A percentile compares a stretch with the other conserved stretches of the same genome.
phyloP scores from a whole-genome alignment of 2,113 vertebrate genomes.

The Okapia johnstoni region DNA sequence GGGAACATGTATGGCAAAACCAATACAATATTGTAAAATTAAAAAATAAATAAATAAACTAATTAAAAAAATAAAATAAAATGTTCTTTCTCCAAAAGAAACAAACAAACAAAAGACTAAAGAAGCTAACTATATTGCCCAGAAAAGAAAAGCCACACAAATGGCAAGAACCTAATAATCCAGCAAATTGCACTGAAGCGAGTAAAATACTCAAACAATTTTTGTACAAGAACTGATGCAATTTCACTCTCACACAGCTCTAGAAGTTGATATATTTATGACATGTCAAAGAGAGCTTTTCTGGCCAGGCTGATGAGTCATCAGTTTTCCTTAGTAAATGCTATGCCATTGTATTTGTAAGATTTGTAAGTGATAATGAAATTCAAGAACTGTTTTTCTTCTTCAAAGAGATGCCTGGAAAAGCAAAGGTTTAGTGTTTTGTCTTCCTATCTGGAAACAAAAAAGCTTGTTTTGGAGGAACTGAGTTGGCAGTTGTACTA shows the following conservation, averaged over 20 bases:
- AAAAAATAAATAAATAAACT: too few relatives aligned
- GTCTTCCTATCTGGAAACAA: not conserved
- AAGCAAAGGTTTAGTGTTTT: not conserved
- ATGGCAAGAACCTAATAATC: not conserved
- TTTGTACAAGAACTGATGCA: not conserved
- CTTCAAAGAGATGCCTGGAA: not conserved
- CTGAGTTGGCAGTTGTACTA: not conserved
- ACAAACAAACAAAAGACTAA: not conserved
- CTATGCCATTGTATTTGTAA: not conserved
- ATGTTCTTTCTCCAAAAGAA: too few relatives aligned
- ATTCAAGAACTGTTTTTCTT: not conserved
- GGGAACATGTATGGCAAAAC: too few relatives aligned
- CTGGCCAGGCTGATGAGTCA: not conserved
- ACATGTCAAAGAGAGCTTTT: not conserved
- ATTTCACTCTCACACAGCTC: not conserved
- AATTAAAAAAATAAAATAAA: too few relatives aligned
- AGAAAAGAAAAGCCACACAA: not conserved
- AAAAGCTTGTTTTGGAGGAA: not conserved
- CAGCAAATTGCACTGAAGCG: not conserved
- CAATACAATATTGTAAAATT: too few relatives aligned
- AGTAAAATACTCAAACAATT: not conserved
- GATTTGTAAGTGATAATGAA: not conserved
- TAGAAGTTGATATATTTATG: not conserved
- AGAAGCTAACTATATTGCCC: not conserved
- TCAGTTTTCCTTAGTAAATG: not conserved